Percentiles rank a stretch among this genome's conserved stretches.
Conservation (phyloP, 2,888 invertebrate species). For the Hoplodrina ambigua region DNA sequence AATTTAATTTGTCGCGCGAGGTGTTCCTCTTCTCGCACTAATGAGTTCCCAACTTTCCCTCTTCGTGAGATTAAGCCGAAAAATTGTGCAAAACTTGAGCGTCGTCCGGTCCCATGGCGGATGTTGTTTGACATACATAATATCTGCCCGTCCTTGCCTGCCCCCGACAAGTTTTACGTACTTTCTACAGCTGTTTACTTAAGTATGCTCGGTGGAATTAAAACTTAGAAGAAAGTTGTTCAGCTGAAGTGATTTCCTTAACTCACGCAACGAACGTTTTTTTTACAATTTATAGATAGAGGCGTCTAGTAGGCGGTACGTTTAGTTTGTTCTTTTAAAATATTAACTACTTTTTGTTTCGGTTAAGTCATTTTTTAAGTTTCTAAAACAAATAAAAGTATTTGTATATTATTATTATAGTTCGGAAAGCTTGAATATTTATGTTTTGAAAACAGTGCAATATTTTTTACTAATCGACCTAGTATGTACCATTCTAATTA, state of each 20-base stretch:
- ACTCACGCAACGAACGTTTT: conserved; percentile 51
- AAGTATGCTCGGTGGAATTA: conserved; percentile 77
- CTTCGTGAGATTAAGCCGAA: conserved; percentile 83
- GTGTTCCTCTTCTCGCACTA: conserved; percentile 81
- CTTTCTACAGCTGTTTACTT: conserved; percentile 74
- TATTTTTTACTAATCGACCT: background rate
- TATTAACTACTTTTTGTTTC: conserved; percentile 10
- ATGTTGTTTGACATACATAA: conserved; percentile 74
- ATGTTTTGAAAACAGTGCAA: background rate
- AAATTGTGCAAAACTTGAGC: conserved; percentile 80
- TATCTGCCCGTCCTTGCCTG: conserved; percentile 62
- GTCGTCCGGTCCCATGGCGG: conserved; percentile 64
- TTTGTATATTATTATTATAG: background rate
- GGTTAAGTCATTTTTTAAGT: background rate
- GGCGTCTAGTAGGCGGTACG: background rate
- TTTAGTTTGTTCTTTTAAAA: conserved; percentile 13
- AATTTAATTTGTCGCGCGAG: conserved; percentile 81
- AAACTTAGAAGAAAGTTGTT: conserved; percentile 75
- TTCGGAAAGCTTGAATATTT: background rate
- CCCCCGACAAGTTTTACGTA: conserved; percentile 68
- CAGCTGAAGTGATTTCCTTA: conserved; percentile 72
- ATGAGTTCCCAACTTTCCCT: conserved; percentile 84
- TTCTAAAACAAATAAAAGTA: background rate
- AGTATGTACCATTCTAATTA: too few relatives aligned
- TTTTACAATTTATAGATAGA: conserved; percentile 17